A percentile compares a stretch with the other conserved stretches of the same genome.
Evolutionary conservation across 1,140 invertebrate species (phyloP).

Genomic region (Penaeus chinensis): DNA sequence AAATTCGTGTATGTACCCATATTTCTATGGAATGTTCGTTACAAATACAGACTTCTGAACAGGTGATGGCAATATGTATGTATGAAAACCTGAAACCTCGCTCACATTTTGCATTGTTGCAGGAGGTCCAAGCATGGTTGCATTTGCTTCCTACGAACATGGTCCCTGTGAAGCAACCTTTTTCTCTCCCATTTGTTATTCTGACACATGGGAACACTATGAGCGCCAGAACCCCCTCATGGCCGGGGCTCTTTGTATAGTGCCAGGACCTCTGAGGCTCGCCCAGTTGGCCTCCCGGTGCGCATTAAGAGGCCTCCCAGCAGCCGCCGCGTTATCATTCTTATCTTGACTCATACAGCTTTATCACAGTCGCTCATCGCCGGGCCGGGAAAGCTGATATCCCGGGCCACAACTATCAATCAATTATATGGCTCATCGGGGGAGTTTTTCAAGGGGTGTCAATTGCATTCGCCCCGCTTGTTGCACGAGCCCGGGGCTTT

Average conservation of each 20-base stretch:
- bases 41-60: too few species aligned
- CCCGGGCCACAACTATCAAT: conserved; percentile 41
- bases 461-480: conserved; percentile 52
- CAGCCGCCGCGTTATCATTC: conserved; percentile 44
- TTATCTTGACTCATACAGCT: conserved; percentile 55
- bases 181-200: too few species aligned
- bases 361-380: conserved; percentile 46
- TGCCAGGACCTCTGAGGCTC: not conserved
- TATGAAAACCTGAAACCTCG: too few species aligned
- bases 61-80: too few species aligned
- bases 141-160: too few species aligned
- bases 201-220: too few species aligned
- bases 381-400: conserved; percentile 34
- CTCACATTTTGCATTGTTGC: too few species aligned
- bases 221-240: not conserved
- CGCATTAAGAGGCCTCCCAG: conserved; percentile 9
- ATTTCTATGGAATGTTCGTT: too few species aligned
- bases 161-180: too few species aligned
- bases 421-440: conserved; percentile 39
- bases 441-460: conserved; percentile 56
- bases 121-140: too few species aligned
- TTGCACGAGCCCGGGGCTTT: conserved; percentile 38
- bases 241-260: conserved; percentile 4
- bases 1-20: too few species aligned
- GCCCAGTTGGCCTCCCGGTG: not conserved